Conservation (phyloP, 2,113 vertebrate genomes). For the Oriolus oriolus region DNA sequence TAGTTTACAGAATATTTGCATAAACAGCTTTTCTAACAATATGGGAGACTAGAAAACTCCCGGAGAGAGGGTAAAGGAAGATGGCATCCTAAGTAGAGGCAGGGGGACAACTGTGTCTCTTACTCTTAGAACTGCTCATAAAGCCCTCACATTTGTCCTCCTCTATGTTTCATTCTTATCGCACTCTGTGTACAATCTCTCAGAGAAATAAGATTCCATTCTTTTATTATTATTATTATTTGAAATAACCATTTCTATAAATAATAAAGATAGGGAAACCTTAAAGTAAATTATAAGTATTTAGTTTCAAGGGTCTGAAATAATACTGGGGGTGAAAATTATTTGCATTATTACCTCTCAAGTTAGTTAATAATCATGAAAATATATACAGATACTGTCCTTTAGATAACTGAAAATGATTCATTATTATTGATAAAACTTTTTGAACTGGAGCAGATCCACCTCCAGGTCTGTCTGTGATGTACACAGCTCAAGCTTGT, state of each 20-base stretch:
- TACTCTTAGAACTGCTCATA: not conserved
- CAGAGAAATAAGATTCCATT: not conserved
- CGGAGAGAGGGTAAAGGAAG: not conserved
- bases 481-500: not conserved
- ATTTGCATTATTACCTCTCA: not conserved
- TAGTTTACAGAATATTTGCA: not conserved
- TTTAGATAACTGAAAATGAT: not conserved
- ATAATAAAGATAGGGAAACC: not conserved
- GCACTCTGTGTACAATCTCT: fast-evolving
- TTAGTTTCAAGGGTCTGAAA: not conserved
- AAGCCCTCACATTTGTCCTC: not conserved
- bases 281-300: not conserved
- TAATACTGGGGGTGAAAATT: not conserved
- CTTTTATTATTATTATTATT: not conserved
- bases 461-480: not conserved
- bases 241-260: not conserved
- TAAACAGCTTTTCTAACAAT: not conserved
- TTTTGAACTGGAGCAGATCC: not conserved
- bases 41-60: not conserved
- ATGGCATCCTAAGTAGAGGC: not conserved
- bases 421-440: not conserved
- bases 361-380: not conserved
- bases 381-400: not conserved
- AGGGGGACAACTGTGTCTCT: not conserved
- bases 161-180: not conserved